Base-by-base conservation (phyloP, 2,113 vertebrate genomes). In the Brachionichthys hirsutus region DNA sequence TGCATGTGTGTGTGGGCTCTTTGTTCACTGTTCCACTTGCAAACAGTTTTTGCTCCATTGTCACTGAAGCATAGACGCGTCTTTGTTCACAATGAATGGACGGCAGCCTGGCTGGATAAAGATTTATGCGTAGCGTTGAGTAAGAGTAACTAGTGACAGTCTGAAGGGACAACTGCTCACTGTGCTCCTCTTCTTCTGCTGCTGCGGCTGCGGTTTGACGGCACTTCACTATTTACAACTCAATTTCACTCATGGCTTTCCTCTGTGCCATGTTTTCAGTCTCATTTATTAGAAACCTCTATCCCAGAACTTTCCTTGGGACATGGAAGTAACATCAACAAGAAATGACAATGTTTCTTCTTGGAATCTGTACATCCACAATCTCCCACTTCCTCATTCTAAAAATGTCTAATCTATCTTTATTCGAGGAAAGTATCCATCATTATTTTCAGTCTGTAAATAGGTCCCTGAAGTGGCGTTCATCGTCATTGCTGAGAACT, bases 1-100 rank as follows among this genome's bases (percentile, higher is more conserved):
- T 57, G 30, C 42, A n/a, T 41, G 50, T 60, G 56, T 67, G 44
- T 35, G 13, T 59, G 35, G 61, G 40, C 14, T 60, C 70, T 78
- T 80, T 83, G 76, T 77, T 61, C 46, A 42, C 51, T 82, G 73
- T 74, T 69, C 20, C 18, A 35, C 69, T 73, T 13, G 70, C 67
- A 73, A 63, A 75, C 62, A 55, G 48, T 62, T 70, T 55, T 49
- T 44, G 60, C 35, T 70, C 12, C 22, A 50, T 77, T 81, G 82
- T 77, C 3, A 48, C 52, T 2, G 17, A 51, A 47, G 45, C 58
- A 84, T 4, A 84, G 62, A 38, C 4, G 12, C 0, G 18, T 51
- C 75, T 66, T 73, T 87, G 85, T 85, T 65, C 19, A 0, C 40
- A 12, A 0, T 78, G 68, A 77, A 73, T 61, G 45, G 67, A 69